phyloP scores from a whole-genome alignment of 2,888 invertebrate genomes.

The Megastigmus dorsalis region DNA sequence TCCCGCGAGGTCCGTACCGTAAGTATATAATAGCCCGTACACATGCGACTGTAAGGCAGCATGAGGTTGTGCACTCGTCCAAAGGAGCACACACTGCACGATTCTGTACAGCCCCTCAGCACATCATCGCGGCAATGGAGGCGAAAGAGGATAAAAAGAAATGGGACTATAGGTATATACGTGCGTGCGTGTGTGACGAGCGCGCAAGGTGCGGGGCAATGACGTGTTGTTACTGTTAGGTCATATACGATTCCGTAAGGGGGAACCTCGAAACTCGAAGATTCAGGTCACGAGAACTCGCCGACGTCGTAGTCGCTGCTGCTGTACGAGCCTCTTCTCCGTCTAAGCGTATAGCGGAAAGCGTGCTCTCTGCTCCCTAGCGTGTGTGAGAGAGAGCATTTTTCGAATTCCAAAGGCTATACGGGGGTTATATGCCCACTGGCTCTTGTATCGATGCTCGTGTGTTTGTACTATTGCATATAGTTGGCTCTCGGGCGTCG shows the following conservation, averaged over 20 bases:
- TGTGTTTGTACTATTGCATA: too few relatives aligned
- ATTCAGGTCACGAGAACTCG: constrained; percentile 46
- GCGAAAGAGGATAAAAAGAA: too few relatives aligned
- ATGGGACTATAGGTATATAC: too few relatives aligned
- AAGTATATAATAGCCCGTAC: neutral
- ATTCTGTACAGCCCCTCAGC: too few relatives aligned
- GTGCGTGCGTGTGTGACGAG: neutral
- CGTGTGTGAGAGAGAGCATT: neutral
- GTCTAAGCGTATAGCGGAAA: too few relatives aligned
- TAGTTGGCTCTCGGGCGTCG: too few relatives aligned
- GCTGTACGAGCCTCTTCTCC: neutral
- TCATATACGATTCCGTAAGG: constrained; percentile 45
- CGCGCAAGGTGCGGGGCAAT: constrained; percentile 37
- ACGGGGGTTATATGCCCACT: too few relatives aligned
- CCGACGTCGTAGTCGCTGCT: neutral
- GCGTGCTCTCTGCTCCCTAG: too few relatives aligned
- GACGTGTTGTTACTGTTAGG: constrained; percentile 47
- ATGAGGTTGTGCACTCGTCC: neutral
- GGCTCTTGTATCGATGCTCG: too few relatives aligned
- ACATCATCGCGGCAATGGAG: too few relatives aligned
- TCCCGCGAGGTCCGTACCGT: too few relatives aligned
- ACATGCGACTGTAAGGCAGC: neutral
- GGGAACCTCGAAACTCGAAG: constrained; percentile 35
- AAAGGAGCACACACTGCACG: too few relatives aligned
- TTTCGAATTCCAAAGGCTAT: constrained; percentile 24